Percentiles rank a stretch among this genome's conserved stretches.
Evolutionary conservation across 2,113 vertebrate genomes (phyloP).

Genomic region (Nannospalax galili): DNA sequence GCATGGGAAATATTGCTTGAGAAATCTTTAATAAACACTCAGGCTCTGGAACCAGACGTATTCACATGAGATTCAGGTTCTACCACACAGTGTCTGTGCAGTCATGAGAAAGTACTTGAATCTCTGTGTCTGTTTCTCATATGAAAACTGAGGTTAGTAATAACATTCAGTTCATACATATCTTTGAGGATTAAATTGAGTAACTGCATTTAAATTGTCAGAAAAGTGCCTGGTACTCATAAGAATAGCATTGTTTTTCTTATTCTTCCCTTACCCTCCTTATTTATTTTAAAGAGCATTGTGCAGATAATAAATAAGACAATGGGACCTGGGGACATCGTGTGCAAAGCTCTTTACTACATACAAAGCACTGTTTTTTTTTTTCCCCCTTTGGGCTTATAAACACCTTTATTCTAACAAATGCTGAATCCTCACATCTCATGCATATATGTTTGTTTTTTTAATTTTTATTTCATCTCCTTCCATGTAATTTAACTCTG

Average conservation of each 20-base stretch:
- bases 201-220: neutral
- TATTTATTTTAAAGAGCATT: neutral
- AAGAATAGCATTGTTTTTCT: neutral
- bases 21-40: neutral
- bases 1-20: neutral
- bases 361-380: neutral
- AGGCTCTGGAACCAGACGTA: neutral
- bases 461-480: slow-evolving; percentile 50
- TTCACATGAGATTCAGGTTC: neutral
- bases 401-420: slow-evolving; percentile 54
- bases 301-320: slow-evolving; percentile 14
- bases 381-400: neutral
- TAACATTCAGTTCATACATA: neutral
- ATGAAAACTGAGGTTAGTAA: neutral
- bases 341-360: neutral
- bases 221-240: neutral
- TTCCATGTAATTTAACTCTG: slow-evolving; percentile 55
- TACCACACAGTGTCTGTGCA: neutral
- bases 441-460: slow-evolving; percentile 25
- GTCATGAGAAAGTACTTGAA: neutral
- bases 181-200: neutral
- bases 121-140: neutral
- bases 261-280: neutral
- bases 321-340: neutral
- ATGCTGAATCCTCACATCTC: slow-evolving; percentile 52